Percentiles rank a stretch among this genome's conserved stretches.
Evolutionary conservation across 2,797 vertebrate genomes (phyloP).

Genomic region (Gouania willdenowi): DNA sequence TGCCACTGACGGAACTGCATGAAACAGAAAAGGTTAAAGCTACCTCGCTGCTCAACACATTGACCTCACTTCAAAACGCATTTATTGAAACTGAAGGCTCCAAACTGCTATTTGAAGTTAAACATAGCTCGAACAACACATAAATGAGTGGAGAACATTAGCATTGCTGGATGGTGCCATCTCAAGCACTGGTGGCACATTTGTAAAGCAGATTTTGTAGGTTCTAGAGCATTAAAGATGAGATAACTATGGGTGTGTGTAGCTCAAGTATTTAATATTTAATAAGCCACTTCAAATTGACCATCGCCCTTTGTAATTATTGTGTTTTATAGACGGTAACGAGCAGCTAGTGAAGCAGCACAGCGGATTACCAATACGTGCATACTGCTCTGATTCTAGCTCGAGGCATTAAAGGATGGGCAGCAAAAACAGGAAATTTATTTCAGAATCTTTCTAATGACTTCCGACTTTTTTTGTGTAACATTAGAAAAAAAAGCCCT

Average conservation of each 20-base stretch:
- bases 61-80: slow-evolving; percentile 4
- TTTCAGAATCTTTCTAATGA: no score
- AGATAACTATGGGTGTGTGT: slow-evolving; percentile 23
- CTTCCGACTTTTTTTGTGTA: no score
- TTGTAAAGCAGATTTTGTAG: no score
- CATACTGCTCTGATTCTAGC: slow-evolving; percentile 64
- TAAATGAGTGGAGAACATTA: no score
- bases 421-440: slow-evolving; percentile 53
- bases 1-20: slow-evolving; percentile 89
- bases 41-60: slow-evolving; percentile 8
- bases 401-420: slow-evolving; percentile 46
- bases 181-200: no score
- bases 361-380: slow-evolving; percentile 57
- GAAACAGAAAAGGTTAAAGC: slow-evolving; percentile 27
- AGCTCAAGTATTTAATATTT: slow-evolving; percentile 56
- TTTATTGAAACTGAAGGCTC: background rate
- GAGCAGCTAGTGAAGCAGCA: slow-evolving; percentile 31
- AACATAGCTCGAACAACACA: no score
- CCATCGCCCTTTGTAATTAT: slow-evolving; percentile 58
- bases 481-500: no score
- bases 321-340: slow-evolving; percentile 38
- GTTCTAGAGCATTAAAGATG: slow-evolving; percentile 12
- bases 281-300: slow-evolving; percentile 45
- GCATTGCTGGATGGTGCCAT: no score
- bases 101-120: no score